Conservation (phyloP, 2,113 vertebrate genomes). For the Chionomys nivalis region DNA sequence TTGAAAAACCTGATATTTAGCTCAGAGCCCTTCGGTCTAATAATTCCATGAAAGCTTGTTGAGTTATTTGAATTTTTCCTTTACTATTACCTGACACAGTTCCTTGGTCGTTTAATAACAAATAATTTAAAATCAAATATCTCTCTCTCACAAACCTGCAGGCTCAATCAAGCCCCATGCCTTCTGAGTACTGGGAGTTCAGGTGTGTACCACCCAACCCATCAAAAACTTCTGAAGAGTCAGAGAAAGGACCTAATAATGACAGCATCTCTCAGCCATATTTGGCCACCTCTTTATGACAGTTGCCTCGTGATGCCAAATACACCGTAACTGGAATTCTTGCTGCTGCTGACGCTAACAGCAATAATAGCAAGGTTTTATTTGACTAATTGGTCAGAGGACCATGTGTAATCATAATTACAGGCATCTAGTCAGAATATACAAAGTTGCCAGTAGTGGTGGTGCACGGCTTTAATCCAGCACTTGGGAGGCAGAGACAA, state of each 20-base stretch:
- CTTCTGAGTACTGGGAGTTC: neutral
- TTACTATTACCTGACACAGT: neutral
- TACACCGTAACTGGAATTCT: neutral
- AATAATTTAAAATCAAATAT: neutral
- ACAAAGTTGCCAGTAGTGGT: neutral
- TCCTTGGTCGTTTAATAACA: neutral
- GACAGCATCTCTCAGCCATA: neutral
- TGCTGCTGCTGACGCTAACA: neutral
- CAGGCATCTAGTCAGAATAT: neutral
- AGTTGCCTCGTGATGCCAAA: neutral
- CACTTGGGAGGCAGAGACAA: neutral
- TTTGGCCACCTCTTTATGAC: neutral
- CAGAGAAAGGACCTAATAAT: neutral
- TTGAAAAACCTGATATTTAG: conserved; percentile 11
- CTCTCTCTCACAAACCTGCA: neutral
- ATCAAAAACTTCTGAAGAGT: neutral
- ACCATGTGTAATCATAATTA: neutral
- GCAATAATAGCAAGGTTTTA: neutral
- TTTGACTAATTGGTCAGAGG: neutral
- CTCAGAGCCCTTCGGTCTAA: neutral
- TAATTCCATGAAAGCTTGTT: neutral
- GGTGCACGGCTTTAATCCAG: neutral
- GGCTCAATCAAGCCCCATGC: neutral
- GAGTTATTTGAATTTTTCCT: neutral
- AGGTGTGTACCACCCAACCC: too few species aligned